Percentiles rank a stretch among this genome's conserved stretches.
Conservation (phyloP, 1,140 invertebrate genomes). For the Tenebrio molitor region DNA sequence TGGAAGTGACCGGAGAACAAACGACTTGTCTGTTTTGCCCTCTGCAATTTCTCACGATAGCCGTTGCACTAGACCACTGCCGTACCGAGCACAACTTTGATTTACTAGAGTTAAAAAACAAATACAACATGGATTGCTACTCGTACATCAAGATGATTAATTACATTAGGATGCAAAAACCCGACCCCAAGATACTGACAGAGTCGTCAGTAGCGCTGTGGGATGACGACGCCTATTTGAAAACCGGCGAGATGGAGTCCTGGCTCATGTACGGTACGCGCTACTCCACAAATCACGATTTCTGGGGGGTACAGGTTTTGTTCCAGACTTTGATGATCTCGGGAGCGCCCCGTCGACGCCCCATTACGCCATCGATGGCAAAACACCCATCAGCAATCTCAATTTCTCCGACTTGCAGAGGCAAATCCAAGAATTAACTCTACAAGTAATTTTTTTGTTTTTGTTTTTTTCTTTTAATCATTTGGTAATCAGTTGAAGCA, state of each 20-base stretch:
- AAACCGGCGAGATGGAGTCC: slow-evolving; percentile 84
- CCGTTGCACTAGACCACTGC: slow-evolving; percentile 72
- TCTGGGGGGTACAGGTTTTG: too few species aligned
- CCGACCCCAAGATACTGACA: slow-evolving; percentile 72
- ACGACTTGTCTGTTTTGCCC: slow-evolving; percentile 73
- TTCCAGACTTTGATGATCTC: slow-evolving; percentile 65
- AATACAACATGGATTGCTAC: slow-evolving; percentile 85
- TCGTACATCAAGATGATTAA: slow-evolving; percentile 92
- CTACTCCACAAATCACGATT: too few species aligned
- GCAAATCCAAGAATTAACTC: slow-evolving; percentile 62
- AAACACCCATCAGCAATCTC: slow-evolving; percentile 64
- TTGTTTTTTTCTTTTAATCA: slow-evolving; percentile 32
- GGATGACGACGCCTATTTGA: slow-evolving; percentile 85
- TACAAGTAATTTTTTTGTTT: slow-evolving; percentile 57
- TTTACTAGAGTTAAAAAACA: slow-evolving; percentile 76
- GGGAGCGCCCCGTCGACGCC: slow-evolving; percentile 65
- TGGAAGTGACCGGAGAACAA: slow-evolving; percentile 65
- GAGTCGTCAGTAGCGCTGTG: slow-evolving; percentile 71
- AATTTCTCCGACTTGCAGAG: slow-evolving; percentile 63
- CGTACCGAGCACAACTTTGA: slow-evolving; percentile 77
- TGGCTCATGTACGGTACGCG: slow-evolving; percentile 87
- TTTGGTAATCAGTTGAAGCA: slow-evolving; percentile 69
- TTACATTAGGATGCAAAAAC: slow-evolving; percentile 80
- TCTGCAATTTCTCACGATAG: slow-evolving; percentile 68
- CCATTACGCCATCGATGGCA: slow-evolving; percentile 65